Evolutionary conservation across 2,888 invertebrate species (phyloP), one percentile per base, ranked within the genome.

Genomic region (Bhutanitis thaidina): DNA sequence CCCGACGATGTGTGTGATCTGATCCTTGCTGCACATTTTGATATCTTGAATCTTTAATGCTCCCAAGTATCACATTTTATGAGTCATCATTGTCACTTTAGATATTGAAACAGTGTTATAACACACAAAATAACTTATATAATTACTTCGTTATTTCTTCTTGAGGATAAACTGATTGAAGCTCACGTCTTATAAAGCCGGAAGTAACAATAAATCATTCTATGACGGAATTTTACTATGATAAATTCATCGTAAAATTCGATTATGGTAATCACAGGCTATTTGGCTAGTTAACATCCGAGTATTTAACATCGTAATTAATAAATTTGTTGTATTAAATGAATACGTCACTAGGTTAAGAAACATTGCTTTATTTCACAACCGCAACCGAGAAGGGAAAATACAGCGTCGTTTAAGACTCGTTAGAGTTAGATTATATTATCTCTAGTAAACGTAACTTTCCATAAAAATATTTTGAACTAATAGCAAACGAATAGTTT

Each of bases 21-120:
- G 93, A 68, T 93, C 93, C 86, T 92, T 93, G 75, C 92, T 92
- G 83, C 93, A 93, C 93, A 94, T 81, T 70, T 72, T 81, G 74
- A 52, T 43, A 58, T 59, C 56, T 57, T 49, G 54, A 58, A 53
- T 48, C 57, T 58, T 52, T 55, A 49, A 64, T 56, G 64, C 65
- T 61, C 54, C 54, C 54, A 58, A 65, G 59, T 61, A 64, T 79
- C 81, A 84, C 83, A 79, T 78, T 61, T 65, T 74, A 72, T 57
- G 60, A 67, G 52, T 57, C 54, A 52, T 54, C 49, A 39, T 41
- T n/a, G 36, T 52, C 58, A 60, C 72, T 48, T 35, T 40, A 44
- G 27, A 35, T 34, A 53, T 14, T 20, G 16, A 16, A 34, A 34
- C 20, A 34, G 20, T 34, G 32, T 43, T 8, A 10, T 15, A 15